Percentiles rank a stretch among this genome's conserved stretches.
Evolutionary conservation across 1,140 invertebrate species (phyloP).

Genomic region (Drosophila arawakana): DNA sequence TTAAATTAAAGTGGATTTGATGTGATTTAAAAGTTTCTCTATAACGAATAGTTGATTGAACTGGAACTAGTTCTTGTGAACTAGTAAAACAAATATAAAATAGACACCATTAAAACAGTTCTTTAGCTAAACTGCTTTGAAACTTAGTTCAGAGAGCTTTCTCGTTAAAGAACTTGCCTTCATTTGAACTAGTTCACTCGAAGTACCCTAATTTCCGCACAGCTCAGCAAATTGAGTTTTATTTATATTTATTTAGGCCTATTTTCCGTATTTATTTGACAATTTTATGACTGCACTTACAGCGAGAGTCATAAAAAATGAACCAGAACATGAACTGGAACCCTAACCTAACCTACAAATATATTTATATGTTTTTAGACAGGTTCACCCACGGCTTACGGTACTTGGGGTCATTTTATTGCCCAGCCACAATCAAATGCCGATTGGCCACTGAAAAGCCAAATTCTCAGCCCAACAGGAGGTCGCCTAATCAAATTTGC

Average conservation of each 20-base stretch:
- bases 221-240: not conserved
- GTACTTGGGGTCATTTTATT: conserved; percentile 42
- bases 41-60: too few species aligned
- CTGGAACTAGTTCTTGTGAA: too few species aligned
- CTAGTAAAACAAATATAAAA: too few species aligned
- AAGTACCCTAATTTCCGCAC: not conserved
- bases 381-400: conserved; percentile 16
- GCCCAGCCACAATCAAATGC: conserved; percentile 42
- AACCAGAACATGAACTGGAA: not conserved
- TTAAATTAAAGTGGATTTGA: too few species aligned
- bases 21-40: too few species aligned
- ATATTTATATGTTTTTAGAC: conserved; percentile 2
- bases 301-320: not conserved
- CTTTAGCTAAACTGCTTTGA: too few species aligned
- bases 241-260: not conserved
- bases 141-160: too few species aligned
- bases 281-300: conserved; percentile 21
- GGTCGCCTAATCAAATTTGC: conserved; percentile 70
- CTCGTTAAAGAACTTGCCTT: not conserved
- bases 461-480: conserved; percentile 35
- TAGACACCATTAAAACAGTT: too few species aligned
- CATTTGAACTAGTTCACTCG: conserved; percentile 9
- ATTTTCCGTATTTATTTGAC: conserved; percentile 7
- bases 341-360: conserved; percentile 19
- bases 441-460: conserved; percentile 22